Evolutionary conservation across 1,140 invertebrate species (phyloP).

Genomic region (Hylaeus anthracinus): DNA sequence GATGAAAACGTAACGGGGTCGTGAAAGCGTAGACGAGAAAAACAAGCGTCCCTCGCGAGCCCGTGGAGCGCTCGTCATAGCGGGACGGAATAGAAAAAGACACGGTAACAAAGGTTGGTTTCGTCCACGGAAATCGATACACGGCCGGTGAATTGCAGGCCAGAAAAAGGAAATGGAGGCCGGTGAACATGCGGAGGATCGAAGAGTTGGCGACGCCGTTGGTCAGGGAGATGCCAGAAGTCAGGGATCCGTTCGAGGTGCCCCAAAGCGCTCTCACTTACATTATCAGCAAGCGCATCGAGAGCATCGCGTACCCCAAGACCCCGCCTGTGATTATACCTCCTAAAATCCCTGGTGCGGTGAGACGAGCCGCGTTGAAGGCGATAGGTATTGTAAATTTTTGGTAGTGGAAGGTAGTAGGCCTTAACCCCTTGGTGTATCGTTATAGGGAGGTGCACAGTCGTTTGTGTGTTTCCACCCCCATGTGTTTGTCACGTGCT

Average conservation of each 20-base stretch:
- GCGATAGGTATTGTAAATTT: slow-evolving; percentile 46
- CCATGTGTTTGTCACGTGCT: too few species aligned
- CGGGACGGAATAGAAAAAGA: background rate
- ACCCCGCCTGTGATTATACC: background rate
- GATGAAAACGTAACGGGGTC: slow-evolving; percentile 2
- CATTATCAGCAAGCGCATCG: slow-evolving; percentile 55
- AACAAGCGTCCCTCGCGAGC: background rate
- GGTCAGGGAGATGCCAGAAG: slow-evolving; percentile 16
- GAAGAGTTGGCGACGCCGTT: slow-evolving; percentile 58
- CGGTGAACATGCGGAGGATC: slow-evolving; percentile 44
- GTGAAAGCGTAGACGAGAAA: background rate
- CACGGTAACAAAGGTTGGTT: background rate
- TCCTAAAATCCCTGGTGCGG: slow-evolving; percentile 54
- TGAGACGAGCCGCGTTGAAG: slow-evolving; percentile 56
- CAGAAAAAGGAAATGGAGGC: slow-evolving; percentile 49
- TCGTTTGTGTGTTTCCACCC: too few species aligned
- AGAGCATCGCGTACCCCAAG: slow-evolving; percentile 42
- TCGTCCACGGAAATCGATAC: slow-evolving; percentile 26
- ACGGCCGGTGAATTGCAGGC: slow-evolving; percentile 29
- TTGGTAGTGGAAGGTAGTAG: background rate
- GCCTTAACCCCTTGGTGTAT: too few species aligned
- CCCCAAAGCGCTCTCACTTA: slow-evolving; percentile 62
- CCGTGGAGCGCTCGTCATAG: background rate
- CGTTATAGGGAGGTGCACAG: too few species aligned
- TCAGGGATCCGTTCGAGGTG: slow-evolving; percentile 61